A percentile compares a stretch with the other conserved stretches of the same genome.
These are phyloP conservation scores for Limnothrissa miodon DNA, from an alignment of 2,113 vertebrate genomes.

Conservation along the genomic window DNA sequence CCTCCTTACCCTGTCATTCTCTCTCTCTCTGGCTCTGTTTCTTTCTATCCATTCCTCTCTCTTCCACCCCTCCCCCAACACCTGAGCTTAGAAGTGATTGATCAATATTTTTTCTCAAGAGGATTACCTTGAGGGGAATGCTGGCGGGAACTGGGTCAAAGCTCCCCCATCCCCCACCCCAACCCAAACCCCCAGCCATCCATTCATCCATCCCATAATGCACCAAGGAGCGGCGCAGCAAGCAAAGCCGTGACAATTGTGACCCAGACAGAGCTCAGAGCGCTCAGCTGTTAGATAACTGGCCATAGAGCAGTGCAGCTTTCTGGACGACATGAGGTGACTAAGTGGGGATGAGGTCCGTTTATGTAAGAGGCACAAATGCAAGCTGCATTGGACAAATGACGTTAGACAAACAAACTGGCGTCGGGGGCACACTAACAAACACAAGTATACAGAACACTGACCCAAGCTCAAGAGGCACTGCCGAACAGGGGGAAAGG, in stretches of 20 bases:
- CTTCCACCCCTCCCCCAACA: neutral
- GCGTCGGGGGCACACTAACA: neutral
- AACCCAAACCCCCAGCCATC: too few relatives aligned
- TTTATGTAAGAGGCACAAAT: constrained; percentile 18
- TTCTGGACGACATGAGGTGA: constrained; percentile 29
- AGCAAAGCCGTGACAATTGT: constrained; percentile 14
- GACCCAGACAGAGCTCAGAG: constrained; percentile 29
- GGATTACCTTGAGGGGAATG: constrained; percentile 44
- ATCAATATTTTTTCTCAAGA: constrained; percentile 37
- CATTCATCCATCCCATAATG: neutral
- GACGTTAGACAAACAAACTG: neutral
- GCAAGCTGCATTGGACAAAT: constrained; percentile 6
- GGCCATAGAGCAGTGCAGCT: constrained; percentile 11
- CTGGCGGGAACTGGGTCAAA: constrained; percentile 26
- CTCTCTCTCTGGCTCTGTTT: neutral
- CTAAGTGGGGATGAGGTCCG: constrained; percentile 33
- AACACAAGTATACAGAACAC: neutral
- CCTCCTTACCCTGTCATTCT: too few relatives aligned
- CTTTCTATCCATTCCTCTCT: neutral
- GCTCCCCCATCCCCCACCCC: neutral
- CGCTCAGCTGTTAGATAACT: constrained; percentile 39
- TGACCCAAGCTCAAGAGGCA: neutral
- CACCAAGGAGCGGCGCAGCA: neutral
- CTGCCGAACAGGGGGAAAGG: neutral
- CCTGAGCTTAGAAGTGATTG: constrained; percentile 26